Conservation (phyloP, 2,113 vertebrate species). For the Pelecanoides urinatrix region DNA sequence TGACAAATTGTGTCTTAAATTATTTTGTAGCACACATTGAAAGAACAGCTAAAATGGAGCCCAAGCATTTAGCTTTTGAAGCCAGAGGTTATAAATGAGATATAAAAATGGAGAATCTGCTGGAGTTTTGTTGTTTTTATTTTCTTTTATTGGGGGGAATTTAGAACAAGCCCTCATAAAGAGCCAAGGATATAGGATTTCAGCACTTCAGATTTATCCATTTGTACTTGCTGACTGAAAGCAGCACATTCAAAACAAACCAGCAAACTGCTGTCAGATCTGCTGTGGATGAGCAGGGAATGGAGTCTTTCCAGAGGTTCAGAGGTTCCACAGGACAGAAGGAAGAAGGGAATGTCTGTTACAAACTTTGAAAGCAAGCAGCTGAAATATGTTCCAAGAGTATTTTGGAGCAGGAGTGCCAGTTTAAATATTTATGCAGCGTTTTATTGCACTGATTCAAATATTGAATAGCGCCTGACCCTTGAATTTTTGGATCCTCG, state of each 20-base stretch:
- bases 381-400: slow-evolving; percentile 43
- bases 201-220: neutral
- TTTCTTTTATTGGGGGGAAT: neutral
- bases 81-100: neutral
- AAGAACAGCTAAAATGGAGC: neutral
- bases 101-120: neutral
- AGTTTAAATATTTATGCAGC: slow-evolving; percentile 69
- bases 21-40: neutral
- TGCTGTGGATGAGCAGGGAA: slow-evolving; percentile 21
- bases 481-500: slow-evolving; percentile 42
- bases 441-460: slow-evolving; percentile 56
- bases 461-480: slow-evolving; percentile 35
- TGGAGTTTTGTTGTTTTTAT: neutral
- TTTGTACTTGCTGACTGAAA: slow-evolving; percentile 32
- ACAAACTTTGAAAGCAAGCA: slow-evolving; percentile 48
- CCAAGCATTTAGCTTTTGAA: neutral
- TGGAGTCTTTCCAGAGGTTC: neutral
- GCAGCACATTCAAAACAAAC: neutral
- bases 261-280: slow-evolving; percentile 18
- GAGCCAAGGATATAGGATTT: slow-evolving; percentile 23
- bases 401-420: slow-evolving; percentile 48
- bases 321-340: neutral
- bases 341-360: slow-evolving; percentile 39
- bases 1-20: neutral
- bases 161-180: neutral